Percentiles rank a stretch among this genome's conserved stretches.
These are phyloP conservation scores for Meandrusa payeni DNA, from an alignment of 2,888 invertebrate species.

Conservation along the genomic window DNA sequence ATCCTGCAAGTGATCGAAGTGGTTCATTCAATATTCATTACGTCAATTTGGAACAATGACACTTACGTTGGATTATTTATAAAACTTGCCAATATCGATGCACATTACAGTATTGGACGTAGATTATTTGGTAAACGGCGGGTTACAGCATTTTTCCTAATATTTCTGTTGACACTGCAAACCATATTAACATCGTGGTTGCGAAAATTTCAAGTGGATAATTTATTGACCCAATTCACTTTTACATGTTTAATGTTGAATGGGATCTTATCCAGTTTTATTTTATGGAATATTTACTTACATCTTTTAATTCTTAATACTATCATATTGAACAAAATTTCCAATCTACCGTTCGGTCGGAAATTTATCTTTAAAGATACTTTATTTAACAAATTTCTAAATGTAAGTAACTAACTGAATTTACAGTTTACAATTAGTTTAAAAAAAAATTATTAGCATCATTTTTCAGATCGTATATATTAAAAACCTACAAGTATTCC, in stretches of 20 bases:
- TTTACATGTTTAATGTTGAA: constrained; percentile 46
- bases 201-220: constrained; percentile 37
- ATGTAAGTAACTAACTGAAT: constrained; percentile 35
- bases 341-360: constrained; percentile 27
- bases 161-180: constrained; percentile 34
- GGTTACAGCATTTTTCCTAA: constrained; percentile 33
- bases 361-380: constrained; percentile 33
- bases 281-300: constrained; percentile 41
- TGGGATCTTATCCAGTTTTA: constrained; percentile 41
- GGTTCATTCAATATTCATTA: constrained; percentile 37
- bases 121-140: constrained; percentile 36
- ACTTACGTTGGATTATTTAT: constrained; percentile 43
- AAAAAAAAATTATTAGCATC: neutral
- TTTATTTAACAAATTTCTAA: constrained; percentile 30
- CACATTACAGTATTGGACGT: constrained; percentile 37
- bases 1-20: constrained; percentile 39
- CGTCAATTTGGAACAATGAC: constrained; percentile 38
- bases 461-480: constrained; percentile 34
- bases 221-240: constrained; percentile 37
- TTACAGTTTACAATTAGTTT: neutral
- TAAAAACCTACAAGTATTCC: constrained; percentile 31
- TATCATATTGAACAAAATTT: constrained; percentile 38
- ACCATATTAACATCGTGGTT: constrained; percentile 33
- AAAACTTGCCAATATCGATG: constrained; percentile 42
- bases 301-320: constrained; percentile 41